Conservation (phyloP, 2,797 vertebrate genomes). For the Propithecus perrieri region DNA sequence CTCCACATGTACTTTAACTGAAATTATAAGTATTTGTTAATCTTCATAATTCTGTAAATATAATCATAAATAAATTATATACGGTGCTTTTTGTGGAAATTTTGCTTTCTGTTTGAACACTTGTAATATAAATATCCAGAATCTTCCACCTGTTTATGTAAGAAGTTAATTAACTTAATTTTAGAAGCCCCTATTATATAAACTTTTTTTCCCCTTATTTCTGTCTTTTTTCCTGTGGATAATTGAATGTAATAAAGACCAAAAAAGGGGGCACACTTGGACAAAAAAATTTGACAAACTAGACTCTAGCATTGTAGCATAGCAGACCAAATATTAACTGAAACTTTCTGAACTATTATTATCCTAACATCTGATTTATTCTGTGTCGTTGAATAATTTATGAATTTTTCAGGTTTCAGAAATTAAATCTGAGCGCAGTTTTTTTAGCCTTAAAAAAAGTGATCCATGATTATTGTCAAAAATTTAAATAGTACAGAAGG, state of each 20-base stretch:
- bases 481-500: not conserved
- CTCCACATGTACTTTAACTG: not conserved
- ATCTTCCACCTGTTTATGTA: not conserved
- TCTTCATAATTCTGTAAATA: not conserved
- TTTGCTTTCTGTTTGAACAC: not conserved
- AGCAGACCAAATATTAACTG: not conserved
- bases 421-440: not conserved
- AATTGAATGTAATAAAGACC: not conserved
- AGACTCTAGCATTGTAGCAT: not conserved
- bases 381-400: not conserved
- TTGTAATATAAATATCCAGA: not conserved
- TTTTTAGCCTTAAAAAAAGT: not conserved
- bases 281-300: not conserved
- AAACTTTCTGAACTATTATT: slow-evolving; percentile 22
- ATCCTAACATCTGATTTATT: not conserved
- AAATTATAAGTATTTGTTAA: not conserved
- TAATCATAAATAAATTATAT: not conserved
- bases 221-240: not conserved
- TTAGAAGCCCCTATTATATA: slow-evolving; percentile 3
- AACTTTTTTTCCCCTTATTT: not conserved
- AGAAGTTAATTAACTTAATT: slow-evolving; percentile 41
- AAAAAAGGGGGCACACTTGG: not conserved
- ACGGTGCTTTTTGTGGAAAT: not conserved
- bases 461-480: not conserved
- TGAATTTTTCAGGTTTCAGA: slow-evolving; percentile 33